A percentile compares a stretch with the other conserved stretches of the same genome.
Conservation (phyloP, 2,797 vertebrate species). For the Spondyliosoma cantharus region DNA sequence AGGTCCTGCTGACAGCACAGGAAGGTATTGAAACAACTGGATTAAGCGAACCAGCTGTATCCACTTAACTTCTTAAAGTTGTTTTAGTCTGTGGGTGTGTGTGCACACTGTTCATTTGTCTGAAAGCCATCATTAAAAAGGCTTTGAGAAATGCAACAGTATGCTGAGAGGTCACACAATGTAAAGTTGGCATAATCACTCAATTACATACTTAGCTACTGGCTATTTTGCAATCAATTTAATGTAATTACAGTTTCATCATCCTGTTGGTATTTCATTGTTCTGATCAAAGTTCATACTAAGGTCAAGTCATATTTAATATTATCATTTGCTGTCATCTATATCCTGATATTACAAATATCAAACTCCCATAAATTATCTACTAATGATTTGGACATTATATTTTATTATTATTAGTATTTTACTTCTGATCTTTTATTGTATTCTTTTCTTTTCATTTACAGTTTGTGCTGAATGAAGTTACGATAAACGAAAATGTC, state of each 20-base stretch:
- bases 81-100: slow-evolving; percentile 17
- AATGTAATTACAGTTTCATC: neutral
- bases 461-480: neutral
- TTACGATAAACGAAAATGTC: neutral
- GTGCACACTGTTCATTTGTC: neutral
- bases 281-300: neutral
- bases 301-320: neutral
- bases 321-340: neutral
- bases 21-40: slow-evolving; percentile 15
- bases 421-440: neutral
- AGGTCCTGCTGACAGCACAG: neutral
- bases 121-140: neutral
- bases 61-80: neutral
- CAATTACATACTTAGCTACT: neutral
- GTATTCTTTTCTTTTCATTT: neutral
- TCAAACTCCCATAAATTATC: neutral
- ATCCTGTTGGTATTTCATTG: neutral
- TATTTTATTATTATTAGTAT: neutral
- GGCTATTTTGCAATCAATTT: slow-evolving; percentile 5
- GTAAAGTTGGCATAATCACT: neutral
- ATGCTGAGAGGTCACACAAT: neutral
- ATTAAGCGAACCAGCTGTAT: slow-evolving; percentile 15
- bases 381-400: neutral
- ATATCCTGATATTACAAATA: neutral
- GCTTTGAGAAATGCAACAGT: slow-evolving; percentile 10